Conservation (phyloP, 1,140 invertebrate genomes). For the Plectus sambesii region DNA sequence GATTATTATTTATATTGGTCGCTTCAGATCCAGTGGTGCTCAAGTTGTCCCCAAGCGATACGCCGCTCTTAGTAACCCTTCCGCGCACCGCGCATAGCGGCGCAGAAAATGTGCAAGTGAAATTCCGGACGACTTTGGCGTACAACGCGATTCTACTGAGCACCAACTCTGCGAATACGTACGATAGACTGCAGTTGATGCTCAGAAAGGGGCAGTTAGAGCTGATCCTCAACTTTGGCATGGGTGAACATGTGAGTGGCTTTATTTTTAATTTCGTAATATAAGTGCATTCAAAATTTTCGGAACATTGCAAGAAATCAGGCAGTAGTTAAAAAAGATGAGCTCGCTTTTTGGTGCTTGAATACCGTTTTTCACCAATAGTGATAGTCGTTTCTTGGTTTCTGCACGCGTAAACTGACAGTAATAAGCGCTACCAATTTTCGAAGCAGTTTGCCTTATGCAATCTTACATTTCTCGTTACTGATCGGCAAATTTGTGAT, state of each 20-base stretch:
- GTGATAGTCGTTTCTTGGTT: no score
- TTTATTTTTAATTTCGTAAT: conserved; percentile 1
- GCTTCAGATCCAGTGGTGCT: conserved; percentile 68
- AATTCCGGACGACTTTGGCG: conserved; percentile 70
- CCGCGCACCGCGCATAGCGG: conserved; percentile 70
- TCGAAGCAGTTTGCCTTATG: no score
- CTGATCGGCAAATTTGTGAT: no score
- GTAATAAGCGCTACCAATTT: no score
- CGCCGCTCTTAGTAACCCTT: conserved; percentile 67
- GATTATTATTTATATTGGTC: conserved; percentile 14
- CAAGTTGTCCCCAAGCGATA: conserved; percentile 70
- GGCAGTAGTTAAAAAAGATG: no score
- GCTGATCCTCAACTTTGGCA: conserved; percentile 67
- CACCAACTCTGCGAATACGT: conserved; percentile 54
- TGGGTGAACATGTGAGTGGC: conserved; percentile 65
- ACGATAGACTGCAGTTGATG: conserved; percentile 68
- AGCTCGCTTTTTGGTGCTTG: no score
- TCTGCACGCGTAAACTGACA: no score
- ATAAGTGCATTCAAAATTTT: not conserved
- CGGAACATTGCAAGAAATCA: conserved; percentile 14
- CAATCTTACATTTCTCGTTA: no score
- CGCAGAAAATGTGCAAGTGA: conserved; percentile 74
- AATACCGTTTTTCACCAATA: no score
- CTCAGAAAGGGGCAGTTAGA: conserved; percentile 67
- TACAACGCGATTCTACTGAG: conserved; percentile 54